Base-by-base conservation (phyloP, 1,140 invertebrate genomes). In the Drepana arcuata region DNA sequence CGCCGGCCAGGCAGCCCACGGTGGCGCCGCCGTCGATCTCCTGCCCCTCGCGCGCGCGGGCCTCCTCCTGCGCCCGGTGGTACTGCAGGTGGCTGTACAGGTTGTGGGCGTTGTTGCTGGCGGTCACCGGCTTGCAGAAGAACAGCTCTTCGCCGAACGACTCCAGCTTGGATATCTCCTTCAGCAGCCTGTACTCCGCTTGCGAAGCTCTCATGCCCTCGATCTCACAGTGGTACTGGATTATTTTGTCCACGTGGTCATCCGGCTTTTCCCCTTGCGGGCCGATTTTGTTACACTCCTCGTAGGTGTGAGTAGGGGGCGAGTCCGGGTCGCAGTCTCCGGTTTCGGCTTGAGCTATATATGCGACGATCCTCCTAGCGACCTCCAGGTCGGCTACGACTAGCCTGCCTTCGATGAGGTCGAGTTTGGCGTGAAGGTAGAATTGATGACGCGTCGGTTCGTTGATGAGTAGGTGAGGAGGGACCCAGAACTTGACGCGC, bases 401-500 rank as follows among this genome's bases (percentile, higher is more conserved):
- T 7, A 94, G 78, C 32, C 89, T 85, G 1, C 89, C 90, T 56
- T 93, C 90, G 14, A 89, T 77, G 14, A 95, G 80, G 56, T 94
- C 92, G 1, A 90, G 75, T 48, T 89, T 88, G 0, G 92, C 91
- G 69, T 95, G 91, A 13, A 94, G 86, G 63, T 93, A 96, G 71
- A 95, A 95, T 61, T 93, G 88, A 73, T 94, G 91, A 34, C 92
- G 88, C 11, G 93, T 95, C 9, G 89, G 88, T 63, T 94, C 92
- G 75, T 95, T 93, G 25, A 94, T 87, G 31, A 96, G 86, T 38
- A 90, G 86, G 83, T 95, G 93, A 7, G 94, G 94, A 1, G 93
- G 92, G 23, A 96, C 93, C 92, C 93, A 95, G 84, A 95, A 95
- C 70, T 96, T 95, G 88, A 84, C 92, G 60, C 75, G 90, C 50